A percentile compares a stretch with the other conserved stretches of the same genome.
Conservation (phyloP, 2,797 vertebrate species). For the Prionace glauca region DNA sequence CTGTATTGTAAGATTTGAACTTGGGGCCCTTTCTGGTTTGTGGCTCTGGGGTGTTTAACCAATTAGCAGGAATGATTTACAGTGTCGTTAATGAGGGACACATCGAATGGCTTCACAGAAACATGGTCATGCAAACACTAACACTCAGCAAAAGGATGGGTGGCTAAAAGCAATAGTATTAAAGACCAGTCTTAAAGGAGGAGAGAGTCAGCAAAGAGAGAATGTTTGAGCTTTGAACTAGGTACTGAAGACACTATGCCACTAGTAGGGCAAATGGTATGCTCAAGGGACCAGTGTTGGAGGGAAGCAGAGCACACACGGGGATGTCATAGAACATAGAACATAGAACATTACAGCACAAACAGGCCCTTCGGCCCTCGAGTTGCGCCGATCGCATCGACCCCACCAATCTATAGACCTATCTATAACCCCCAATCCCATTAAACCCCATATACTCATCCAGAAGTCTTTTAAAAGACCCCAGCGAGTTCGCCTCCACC, state of each 20-base stretch:
- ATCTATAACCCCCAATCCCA: too few species aligned
- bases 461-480: too few species aligned
- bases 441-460: too few species aligned
- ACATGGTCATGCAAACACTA: background rate
- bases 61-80: background rate
- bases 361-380: too few species aligned
- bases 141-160: background rate
- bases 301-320: background rate
- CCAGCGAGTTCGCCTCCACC: too few species aligned
- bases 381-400: too few species aligned
- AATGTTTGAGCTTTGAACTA: background rate
- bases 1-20: background rate
- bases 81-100: background rate
- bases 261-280: background rate
- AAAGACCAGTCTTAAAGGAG: background rate
- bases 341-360: too few species aligned
- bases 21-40: background rate
- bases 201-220: background rate
- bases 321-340: too few species aligned
- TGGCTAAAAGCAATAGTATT: background rate
- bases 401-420: too few species aligned
- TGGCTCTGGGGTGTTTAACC: background rate
- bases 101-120: background rate
- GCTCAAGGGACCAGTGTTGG: background rate
- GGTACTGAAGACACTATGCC: background rate